Percentiles rank a stretch among this genome's conserved stretches.
phyloP scores from a whole-genome alignment of 2,888 invertebrate species.

The Trichopria drosophilae region DNA sequence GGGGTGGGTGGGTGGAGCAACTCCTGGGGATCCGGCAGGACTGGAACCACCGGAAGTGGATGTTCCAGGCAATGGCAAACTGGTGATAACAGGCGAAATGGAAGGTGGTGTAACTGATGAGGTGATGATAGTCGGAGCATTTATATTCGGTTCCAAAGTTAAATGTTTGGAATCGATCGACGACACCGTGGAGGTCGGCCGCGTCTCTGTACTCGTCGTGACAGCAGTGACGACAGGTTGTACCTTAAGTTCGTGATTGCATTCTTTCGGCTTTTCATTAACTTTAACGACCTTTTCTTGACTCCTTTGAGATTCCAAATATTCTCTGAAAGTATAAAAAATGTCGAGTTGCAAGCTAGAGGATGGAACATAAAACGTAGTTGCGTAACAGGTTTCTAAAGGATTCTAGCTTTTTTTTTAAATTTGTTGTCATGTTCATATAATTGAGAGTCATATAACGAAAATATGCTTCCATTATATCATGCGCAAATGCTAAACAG shows the following conservation, averaged over 20 bases:
- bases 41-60: constrained; percentile 60
- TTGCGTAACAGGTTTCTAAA: no score
- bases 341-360: not conserved
- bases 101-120: constrained; percentile 83
- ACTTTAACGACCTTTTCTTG: no score
- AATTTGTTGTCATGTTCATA: no score
- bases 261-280: constrained; percentile 61
- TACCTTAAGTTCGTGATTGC: no score
- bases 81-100: constrained; percentile 70
- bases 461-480: no score
- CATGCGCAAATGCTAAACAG: no score
- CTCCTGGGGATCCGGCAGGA: constrained; percentile 54
- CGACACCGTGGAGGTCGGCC: no score
- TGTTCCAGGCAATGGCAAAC: constrained; percentile 58
- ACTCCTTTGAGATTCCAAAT: constrained; percentile 48
- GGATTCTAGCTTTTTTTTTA: no score
- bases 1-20: constrained; percentile 61
- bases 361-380: no score
- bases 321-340: constrained; percentile 44
- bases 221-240: not conserved
- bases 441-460: no score
- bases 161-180: constrained; percentile 26
- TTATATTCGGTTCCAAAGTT: constrained; percentile 48
- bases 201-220: not conserved
- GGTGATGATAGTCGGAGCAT: constrained; percentile 77